Evolutionary conservation across 2,888 invertebrate species (phyloP).

Genomic region (Lepidocyrtoides sp.): DNA sequence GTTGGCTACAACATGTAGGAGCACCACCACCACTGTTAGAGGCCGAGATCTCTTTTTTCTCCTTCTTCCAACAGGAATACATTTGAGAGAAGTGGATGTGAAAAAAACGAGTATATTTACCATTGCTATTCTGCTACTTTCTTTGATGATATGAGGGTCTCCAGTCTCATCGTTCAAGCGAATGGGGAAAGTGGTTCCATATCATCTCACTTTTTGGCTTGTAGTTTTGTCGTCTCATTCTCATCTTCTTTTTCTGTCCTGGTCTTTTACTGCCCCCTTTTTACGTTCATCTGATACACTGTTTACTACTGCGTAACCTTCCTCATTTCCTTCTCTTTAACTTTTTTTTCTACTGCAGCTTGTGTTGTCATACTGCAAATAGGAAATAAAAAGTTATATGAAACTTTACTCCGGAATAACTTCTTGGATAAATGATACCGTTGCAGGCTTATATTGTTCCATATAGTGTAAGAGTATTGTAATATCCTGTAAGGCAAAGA

Average conservation of each 20-base stretch:
- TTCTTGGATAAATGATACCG: conserved; percentile 41
- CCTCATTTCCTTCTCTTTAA: conserved; percentile 61
- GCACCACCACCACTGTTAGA: conserved; percentile 32
- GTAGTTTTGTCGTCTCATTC: conserved; percentile 30
- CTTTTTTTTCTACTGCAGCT: conserved; percentile 57
- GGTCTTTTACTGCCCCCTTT: conserved; percentile 74
- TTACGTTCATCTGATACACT: conserved; percentile 75
- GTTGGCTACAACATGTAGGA: conserved; percentile 73
- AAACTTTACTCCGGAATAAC: conserved; percentile 48
- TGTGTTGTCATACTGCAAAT: conserved; percentile 56
- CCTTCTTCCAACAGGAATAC: not conserved
- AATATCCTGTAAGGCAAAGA: not conserved
- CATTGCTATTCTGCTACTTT: conserved; percentile 61
- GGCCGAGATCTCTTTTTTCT: not conserved
- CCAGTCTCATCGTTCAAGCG: conserved; percentile 47
- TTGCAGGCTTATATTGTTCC: too few species aligned
- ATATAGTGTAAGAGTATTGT: too few species aligned
- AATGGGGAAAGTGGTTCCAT: conserved; percentile 77
- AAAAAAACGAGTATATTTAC: conserved; percentile 59
- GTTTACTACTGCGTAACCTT: conserved; percentile 75
- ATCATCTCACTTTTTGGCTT: conserved; percentile 77
- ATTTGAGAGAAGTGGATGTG: conserved; percentile 2
- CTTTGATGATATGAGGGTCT: conserved; percentile 71
- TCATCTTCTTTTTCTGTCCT: conserved; percentile 47
- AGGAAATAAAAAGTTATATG: conserved; percentile 76